Evolutionary conservation across 2,797 vertebrate species (phyloP), one percentile per base, ranked within the genome.

Genomic region (Morelia viridis): DNA sequence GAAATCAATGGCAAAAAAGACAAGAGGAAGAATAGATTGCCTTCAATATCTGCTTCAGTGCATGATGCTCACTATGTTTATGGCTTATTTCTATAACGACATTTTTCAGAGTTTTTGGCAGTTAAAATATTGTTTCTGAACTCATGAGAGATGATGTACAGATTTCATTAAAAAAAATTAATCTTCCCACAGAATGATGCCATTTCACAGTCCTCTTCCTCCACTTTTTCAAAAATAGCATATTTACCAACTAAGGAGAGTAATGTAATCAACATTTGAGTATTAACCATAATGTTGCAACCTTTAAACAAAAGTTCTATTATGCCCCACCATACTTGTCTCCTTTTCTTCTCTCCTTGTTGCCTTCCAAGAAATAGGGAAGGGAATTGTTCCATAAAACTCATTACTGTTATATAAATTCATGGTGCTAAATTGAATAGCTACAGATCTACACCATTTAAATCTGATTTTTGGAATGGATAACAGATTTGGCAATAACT

Each of bases 381-480:
- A 28, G 22, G 12, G 57, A 92, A 46, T 26, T 92, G 19, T 65
- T 93, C 89, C 53, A 62, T 91, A 76, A 95, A 95, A 95, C 85
- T 85, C 90, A 91, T 95, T 89, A 91, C 24, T 60, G 89, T 46
- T 24, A 92, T 89, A 94, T 96, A 95, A 94, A 94, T 92, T 93
- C 85, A 94, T 41, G 84, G 90, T 86, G 28, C 80, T 57, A 10
- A 12, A 0, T 13, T 17, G 1, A 89, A 93, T 0, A 0, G 2
- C 50, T 92, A 89, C 46, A 94, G 90, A 94, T 94, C 94, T 93
- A 90, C 85, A 89, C 22, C 76, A 5, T 95, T 95, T 95, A 94
- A 90, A 88, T 93, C 65, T 76, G 89, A 26, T 50, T 92, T n/a
- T 92, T 92, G 92, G 35, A 92, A 83, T 90, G 94, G 90, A 96